Evolutionary conservation across 2,113 vertebrate species (phyloP), one percentile per base, ranked within the genome.

Genomic region (Melanostigma gelatinosum): DNA sequence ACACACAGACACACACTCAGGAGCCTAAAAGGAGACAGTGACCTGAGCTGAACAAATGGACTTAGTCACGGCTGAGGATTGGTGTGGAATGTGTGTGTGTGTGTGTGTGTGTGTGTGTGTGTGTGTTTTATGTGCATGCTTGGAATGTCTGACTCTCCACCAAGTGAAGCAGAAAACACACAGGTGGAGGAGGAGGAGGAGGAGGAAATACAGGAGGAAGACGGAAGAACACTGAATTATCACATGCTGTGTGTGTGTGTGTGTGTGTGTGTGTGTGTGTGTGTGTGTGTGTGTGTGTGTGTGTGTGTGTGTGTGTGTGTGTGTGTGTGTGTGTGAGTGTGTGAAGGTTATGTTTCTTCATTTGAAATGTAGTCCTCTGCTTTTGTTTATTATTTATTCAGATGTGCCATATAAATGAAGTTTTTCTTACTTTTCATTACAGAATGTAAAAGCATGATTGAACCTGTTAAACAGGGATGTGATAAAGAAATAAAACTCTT

Each of bases 31-130:
- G 75, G 75, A 87, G 93, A 95, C 92, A 91, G 87, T 90, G 90
- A 94, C 89, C 89, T 89, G 88, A 86, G 90, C 92, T 90, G 92
- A 94, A 94, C 91, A 94, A 95, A 95, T 94, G 86, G 89, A 91
- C 84, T 94, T 94, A 95, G 94, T 95, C 91, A 94, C 83, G 93
- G 92, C 91, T 94, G 92, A 94, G 86, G 89, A 91, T 89, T 85
- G 82, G 88, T 92, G 85, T 90, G 93, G 95, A 95, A 95, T 66
- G 20, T 54, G 34, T 52, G 58, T 38, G 61, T 66, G 80, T 58
- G 55, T 63, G 57, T n/a, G 24, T 60, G 76, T 72, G 72, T 67
- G 46, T 57, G 70, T 64, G 65, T 61, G 68, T 72, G 65, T 61
- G 48, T 77, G 64, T 75, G 82, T 85, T 64, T 74, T 85, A 57